These are phyloP conservation scores for Hipposideros armiger DNA, from an alignment of 2,113 vertebrate species.

Conservation along the genomic window DNA sequence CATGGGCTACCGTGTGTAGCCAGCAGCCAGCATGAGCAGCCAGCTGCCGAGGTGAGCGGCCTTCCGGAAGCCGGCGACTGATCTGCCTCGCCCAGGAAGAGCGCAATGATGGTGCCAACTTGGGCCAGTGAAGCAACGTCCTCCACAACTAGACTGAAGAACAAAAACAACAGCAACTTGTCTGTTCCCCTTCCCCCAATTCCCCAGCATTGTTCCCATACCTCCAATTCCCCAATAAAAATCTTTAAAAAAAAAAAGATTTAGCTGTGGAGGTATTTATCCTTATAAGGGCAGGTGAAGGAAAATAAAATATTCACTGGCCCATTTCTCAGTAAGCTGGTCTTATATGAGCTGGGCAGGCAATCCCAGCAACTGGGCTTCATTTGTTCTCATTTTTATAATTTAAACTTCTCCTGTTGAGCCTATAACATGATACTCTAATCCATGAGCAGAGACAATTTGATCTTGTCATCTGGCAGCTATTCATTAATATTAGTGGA, in stretches of 20 bases:
- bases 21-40: too few relatives aligned
- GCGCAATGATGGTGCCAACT: too few relatives aligned
- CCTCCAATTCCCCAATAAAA: too few relatives aligned
- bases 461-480: not conserved
- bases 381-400: conserved; percentile 52
- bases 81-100: too few relatives aligned
- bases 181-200: too few relatives aligned
- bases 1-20: too few relatives aligned
- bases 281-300: not conserved
- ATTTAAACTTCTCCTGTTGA: conserved; percentile 30
- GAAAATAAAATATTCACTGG: not conserved
- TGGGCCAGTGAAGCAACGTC: too few relatives aligned
- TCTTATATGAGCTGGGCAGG: not conserved
- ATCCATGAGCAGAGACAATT: conserved; percentile 19
- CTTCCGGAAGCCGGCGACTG: too few relatives aligned
- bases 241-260: not conserved
- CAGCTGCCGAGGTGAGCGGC: too few relatives aligned
- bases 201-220: too few relatives aligned
- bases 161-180: too few relatives aligned
- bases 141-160: too few relatives aligned
- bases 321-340: not conserved
- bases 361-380: not conserved
- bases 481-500: conserved; percentile 41
- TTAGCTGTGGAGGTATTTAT: not conserved
- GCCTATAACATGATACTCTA: not conserved